phyloP scores from a whole-genome alignment of 2,888 invertebrate genomes.

The Pteria penguin region DNA sequence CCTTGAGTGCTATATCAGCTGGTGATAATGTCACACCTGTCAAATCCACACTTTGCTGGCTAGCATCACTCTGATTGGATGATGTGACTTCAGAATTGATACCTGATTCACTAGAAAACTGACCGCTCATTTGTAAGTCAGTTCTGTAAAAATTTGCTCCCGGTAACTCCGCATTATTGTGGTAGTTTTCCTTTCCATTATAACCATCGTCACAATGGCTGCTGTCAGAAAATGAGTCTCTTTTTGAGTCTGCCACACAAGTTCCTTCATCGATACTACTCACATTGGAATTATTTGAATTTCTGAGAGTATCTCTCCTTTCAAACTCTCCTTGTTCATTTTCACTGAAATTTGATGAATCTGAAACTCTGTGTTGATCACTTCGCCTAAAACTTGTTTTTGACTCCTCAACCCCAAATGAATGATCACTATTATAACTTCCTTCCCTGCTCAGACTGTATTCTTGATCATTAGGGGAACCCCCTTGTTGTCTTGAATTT shows the following conservation, averaged over 20 bases:
- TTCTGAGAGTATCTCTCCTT: slow-evolving; percentile 49
- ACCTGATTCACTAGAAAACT: slow-evolving; percentile 57
- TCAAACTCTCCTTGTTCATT: slow-evolving; percentile 29
- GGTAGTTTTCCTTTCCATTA: background rate
- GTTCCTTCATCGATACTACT: slow-evolving; percentile 53
- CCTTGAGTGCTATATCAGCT: slow-evolving; percentile 68
- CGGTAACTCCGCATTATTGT: background rate
- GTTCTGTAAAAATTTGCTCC: background rate
- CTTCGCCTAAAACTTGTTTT: background rate
- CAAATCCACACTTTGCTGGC: slow-evolving; percentile 58
- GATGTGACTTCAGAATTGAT: slow-evolving; percentile 62
- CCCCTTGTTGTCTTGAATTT: too few relatives aligned
- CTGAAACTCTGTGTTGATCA: background rate
- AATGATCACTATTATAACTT: background rate
- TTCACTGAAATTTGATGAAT: background rate
- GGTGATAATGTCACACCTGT: slow-evolving; percentile 55
- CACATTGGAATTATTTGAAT: slow-evolving; percentile 56
- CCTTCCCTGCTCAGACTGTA: background rate
- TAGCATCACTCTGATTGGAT: slow-evolving; percentile 62
- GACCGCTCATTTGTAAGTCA: slow-evolving; percentile 11
- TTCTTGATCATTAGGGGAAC: background rate
- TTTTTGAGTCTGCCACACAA: slow-evolving; percentile 39
- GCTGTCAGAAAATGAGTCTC: slow-evolving; percentile 43
- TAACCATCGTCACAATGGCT: slow-evolving; percentile 34
- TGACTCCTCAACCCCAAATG: background rate